These are phyloP conservation scores for Halcyon chelicuti DNA, from an alignment of 2,797 vertebrate genomes.

Conservation along the genomic window DNA sequence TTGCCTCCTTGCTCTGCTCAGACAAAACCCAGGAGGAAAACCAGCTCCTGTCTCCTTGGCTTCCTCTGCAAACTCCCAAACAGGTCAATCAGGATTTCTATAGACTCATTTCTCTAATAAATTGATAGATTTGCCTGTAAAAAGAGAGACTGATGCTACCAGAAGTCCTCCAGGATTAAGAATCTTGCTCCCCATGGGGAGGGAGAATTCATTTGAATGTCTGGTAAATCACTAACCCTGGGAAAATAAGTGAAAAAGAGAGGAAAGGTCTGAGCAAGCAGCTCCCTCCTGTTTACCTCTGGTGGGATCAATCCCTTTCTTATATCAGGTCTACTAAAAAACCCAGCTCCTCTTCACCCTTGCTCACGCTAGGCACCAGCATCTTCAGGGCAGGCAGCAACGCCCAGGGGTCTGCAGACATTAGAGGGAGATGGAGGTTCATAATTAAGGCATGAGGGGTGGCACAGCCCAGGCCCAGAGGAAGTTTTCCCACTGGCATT, in stretches of 20 bases:
- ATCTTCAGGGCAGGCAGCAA: rapidly evolving
- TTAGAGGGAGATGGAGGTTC: neutral
- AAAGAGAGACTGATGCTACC: neutral
- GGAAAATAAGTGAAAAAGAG: neutral
- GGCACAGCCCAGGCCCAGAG: neutral
- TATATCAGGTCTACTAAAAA: neutral
- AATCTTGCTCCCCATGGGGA: neutral
- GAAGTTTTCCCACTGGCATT: neutral
- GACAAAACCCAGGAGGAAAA: neutral
- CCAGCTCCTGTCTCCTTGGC: neutral
- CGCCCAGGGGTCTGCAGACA: neutral
- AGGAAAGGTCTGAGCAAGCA: neutral
- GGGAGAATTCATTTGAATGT: neutral
- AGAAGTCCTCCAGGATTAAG: neutral
- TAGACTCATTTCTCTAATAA: neutral
- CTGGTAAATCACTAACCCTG: neutral
- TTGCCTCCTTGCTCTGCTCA: neutral
- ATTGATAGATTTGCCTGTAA: neutral
- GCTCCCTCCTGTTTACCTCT: neutral
- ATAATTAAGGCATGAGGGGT: neutral
- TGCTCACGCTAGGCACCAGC: neutral
- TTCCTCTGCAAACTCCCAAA: neutral
- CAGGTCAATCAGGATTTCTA: neutral
- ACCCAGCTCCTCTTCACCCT: neutral
- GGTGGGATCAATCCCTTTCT: neutral